Conservation (phyloP, 2,113 vertebrate genomes). For the Gallinago paraguaiae region DNA sequence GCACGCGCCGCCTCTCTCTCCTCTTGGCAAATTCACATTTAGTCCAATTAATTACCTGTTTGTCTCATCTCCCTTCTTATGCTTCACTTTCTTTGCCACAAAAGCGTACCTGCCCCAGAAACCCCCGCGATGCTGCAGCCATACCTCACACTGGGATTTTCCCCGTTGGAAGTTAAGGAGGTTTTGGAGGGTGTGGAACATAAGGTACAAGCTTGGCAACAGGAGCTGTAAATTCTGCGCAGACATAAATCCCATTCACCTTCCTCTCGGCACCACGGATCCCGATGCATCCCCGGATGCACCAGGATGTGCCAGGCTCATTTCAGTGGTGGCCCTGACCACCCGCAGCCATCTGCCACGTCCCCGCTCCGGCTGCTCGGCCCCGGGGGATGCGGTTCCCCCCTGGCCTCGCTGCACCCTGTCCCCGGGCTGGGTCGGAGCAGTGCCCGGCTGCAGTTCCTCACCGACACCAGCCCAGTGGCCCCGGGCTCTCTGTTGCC, state of each 20-base stretch:
- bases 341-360: neutral
- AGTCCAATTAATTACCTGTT: neutral
- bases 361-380: neutral
- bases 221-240: rapidly evolving
- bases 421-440: neutral
- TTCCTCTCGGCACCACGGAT: no score
- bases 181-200: neutral
- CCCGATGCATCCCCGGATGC: no score
- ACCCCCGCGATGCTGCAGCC: rapidly evolving
- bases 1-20: rapidly evolving
- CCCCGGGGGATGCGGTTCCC: neutral
- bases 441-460: neutral
- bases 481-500: slow-evolving; percentile 58
- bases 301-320: rapidly evolving
- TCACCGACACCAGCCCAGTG: slow-evolving; percentile 3
- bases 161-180: neutral
- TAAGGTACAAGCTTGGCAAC: rapidly evolving
- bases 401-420: neutral
- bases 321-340: neutral
- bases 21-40: neutral
- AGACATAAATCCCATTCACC: neutral
- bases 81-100: neutral
- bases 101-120: neutral
- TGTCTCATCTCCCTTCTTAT: neutral
- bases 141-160: rapidly evolving